phyloP scores from a whole-genome alignment of 2,113 vertebrate species.

The Diadophis punctatus region DNA sequence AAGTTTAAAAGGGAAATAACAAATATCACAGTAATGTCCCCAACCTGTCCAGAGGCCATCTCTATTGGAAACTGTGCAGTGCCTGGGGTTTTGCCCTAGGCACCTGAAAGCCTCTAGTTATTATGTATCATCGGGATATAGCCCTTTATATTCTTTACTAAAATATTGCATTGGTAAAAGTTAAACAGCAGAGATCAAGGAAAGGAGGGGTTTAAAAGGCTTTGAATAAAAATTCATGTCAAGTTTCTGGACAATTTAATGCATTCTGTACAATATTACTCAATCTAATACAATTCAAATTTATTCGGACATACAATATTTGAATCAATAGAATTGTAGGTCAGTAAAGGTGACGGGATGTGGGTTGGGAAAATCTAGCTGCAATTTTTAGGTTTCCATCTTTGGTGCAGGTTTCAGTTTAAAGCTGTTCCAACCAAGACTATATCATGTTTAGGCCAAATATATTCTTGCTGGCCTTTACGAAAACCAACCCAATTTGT shows the following conservation, averaged over 20 bases:
- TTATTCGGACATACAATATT: background rate
- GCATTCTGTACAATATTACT: background rate
- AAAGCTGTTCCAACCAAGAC: background rate
- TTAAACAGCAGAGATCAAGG: slow-evolving; percentile 26
- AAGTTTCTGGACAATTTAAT: slow-evolving; percentile 30
- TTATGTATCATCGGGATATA: slow-evolving; percentile 27
- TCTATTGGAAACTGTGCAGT: slow-evolving; percentile 28
- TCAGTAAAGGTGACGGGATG: background rate
- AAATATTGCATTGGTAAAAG: slow-evolving; percentile 32
- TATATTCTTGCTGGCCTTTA: background rate
- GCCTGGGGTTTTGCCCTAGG: slow-evolving; percentile 48
- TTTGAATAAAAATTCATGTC: slow-evolving; percentile 24
- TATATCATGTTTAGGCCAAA: background rate
- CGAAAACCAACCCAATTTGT: background rate
- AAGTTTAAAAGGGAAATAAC: slow-evolving; percentile 14
- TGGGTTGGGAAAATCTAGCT: background rate
- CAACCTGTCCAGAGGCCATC: slow-evolving; percentile 31
- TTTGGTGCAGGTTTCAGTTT: background rate
- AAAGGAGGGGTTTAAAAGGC: slow-evolving; percentile 44
- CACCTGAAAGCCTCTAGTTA: slow-evolving; percentile 27
- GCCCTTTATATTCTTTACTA: slow-evolving; percentile 44
- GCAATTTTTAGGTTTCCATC: background rate
- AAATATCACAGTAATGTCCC: background rate
- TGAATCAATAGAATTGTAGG: background rate
- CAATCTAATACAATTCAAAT: background rate